Evolutionary conservation across 2,888 invertebrate species (phyloP), one percentile per base, ranked within the genome.

Genomic region (Oscheius myriophilus): DNA sequence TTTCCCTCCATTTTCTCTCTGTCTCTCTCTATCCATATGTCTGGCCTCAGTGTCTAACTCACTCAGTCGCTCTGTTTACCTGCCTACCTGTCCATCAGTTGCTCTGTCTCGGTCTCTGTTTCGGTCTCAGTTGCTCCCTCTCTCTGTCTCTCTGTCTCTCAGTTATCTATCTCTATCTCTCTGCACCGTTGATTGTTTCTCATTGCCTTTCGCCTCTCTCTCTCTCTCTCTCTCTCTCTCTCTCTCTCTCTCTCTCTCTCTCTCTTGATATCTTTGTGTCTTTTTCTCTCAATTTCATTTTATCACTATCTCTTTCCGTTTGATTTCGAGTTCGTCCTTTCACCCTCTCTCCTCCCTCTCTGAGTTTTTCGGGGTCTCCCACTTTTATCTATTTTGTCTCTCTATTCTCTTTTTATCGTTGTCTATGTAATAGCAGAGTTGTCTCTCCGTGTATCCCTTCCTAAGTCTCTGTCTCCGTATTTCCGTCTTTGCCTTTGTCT

Each of bases 171-270:
- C 64, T 53, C 25, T 64, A 42, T 33, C 33, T n/a, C n/a, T n/a
- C n/a, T n/a, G 39, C 53, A 39, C 18, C 42, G n/a, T 25, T 45
- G 23, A 21, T 43, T 14, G 9, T 14, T 43, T 14, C 43, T 45
- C 42, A 11, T 21, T 25, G n/a, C 18, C 7, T 25, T 26, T 14
- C n/a, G 12, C 18, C 55, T 55, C 55, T 55, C 55, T 26, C 57
- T 57, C 57, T 57, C 57, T 57, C 33, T 21, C 52, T 18, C 39
- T 63, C 55, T 41, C 64, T 23, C 55, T 54, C 41, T 33, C 45
- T 63, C 57, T 49, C 41, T 52, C 53, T 53, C 21, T 54, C 53
- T 54, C 54, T 41, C 64, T 53, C 25, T 64, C 53, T 33, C 33
- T n/a, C n/a, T n/a, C n/a, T n/a, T n/a, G n/a, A n/a, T n/a, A n/a